Conservation (phyloP, 2,797 vertebrate genomes). For the Agapornis canus region DNA sequence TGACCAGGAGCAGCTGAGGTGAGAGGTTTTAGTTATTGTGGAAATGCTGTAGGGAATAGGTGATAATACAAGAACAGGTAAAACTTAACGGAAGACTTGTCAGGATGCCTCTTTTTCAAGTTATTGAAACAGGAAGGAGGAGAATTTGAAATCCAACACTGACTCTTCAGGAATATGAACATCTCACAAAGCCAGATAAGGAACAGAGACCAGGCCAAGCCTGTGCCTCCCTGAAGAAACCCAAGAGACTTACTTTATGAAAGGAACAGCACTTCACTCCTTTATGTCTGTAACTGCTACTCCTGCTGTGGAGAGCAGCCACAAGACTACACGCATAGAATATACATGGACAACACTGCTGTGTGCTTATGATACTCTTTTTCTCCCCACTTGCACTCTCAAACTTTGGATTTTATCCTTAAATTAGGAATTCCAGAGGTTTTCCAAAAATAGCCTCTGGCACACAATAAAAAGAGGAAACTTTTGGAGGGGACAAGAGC, state of each 20-base stretch:
- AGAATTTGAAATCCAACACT: background rate
- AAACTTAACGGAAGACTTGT: background rate
- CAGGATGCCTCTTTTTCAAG: background rate
- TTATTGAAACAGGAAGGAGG: background rate
- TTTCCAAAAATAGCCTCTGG: background rate
- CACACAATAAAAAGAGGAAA: background rate
- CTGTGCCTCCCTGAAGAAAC: background rate
- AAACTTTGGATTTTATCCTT: background rate
- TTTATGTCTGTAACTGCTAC: background rate
- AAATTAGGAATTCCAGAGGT: background rate
- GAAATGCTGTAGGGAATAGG: background rate
- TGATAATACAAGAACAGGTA: background rate
- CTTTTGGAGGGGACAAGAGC: background rate
- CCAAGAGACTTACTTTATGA: background rate
- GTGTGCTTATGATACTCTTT: background rate
- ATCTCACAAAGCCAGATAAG: background rate
- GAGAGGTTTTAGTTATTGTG: background rate
- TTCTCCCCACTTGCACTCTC: background rate
- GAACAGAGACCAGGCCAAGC: background rate
- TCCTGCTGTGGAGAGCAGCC: background rate
- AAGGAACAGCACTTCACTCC: background rate
- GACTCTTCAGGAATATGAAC: background rate
- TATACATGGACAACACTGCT: background rate
- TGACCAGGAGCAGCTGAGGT: background rate
- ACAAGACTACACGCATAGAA: accelerated